phyloP scores from a whole-genome alignment of 2,113 vertebrate species.

The Pheucticus melanocephalus region DNA sequence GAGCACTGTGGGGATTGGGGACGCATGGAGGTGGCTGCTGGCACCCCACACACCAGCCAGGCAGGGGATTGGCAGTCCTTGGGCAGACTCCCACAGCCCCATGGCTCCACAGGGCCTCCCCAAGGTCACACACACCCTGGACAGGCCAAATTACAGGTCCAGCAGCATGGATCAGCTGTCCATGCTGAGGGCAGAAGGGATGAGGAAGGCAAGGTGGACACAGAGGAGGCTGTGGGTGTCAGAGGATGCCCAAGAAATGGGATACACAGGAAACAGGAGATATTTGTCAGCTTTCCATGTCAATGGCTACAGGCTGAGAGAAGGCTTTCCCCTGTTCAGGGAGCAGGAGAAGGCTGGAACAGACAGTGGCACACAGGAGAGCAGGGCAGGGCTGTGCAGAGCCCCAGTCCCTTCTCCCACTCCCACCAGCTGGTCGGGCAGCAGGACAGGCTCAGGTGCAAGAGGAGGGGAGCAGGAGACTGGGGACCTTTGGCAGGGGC shows the following conservation, averaged over 20 bases:
- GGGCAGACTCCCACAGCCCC: not conserved
- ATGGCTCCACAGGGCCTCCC: not conserved
- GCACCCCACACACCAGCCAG: not conserved
- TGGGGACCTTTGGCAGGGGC: not conserved
- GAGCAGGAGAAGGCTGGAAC: not conserved
- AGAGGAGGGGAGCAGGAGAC: not conserved
- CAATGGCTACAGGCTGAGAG: not conserved
- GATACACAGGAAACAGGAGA: not conserved
- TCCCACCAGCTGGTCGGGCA: not conserved
- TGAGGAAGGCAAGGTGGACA: not conserved
- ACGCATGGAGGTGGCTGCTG: accelerated
- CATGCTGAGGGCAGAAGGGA: not conserved
- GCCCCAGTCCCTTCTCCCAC: accelerated
- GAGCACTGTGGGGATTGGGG: not conserved
- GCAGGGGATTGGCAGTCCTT: not conserved
- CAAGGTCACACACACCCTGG: not conserved
- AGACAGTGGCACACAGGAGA: not conserved
- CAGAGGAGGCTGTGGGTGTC: not conserved
- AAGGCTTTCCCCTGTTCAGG: not conserved
- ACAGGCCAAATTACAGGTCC: not conserved
- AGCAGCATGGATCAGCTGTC: accelerated
- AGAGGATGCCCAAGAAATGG: not conserved
- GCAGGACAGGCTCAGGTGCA: not conserved
- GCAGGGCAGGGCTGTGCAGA: not conserved
- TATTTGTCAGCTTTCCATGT: not conserved